These are phyloP conservation scores for Colistium nudipinnis DNA, from an alignment of 2,113 vertebrate species.

Conservation along the genomic window DNA sequence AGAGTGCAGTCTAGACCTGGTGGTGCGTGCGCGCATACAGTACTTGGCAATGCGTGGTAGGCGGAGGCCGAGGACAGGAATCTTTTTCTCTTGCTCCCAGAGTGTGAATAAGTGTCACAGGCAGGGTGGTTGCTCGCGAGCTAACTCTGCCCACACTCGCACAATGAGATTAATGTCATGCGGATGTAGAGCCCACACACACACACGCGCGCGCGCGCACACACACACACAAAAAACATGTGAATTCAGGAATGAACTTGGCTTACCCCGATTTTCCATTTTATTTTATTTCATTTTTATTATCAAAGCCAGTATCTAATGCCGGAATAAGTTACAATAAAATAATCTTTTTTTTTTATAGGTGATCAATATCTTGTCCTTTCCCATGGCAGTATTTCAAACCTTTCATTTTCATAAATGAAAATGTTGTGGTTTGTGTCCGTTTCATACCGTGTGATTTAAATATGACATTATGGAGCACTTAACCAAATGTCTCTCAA, in stretches of 20 bases:
- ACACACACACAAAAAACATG: background rate
- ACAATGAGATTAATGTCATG: constrained; percentile 4
- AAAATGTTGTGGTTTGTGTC: no score
- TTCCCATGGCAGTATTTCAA: no score
- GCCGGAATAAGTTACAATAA: no score
- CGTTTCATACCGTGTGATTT: no score
- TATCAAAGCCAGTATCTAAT: no score
- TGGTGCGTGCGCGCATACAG: background rate
- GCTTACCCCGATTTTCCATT: constrained; percentile 8
- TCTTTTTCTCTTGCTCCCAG: constrained; percentile 12
- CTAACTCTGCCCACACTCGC: constrained; percentile 1
- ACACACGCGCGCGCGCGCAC: background rate
- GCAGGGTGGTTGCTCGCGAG: background rate
- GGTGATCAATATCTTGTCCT: no score
- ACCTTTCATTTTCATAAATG: no score
- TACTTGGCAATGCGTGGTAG: background rate
- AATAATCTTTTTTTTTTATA: no score
- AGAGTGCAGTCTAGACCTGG: background rate
- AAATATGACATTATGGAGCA: constrained; percentile 1
- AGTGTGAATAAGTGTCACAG: constrained; percentile 21
- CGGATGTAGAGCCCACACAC: background rate
- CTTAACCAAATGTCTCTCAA: no score
- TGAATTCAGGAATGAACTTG: no score
- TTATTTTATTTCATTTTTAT: background rate
- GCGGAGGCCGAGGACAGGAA: constrained; percentile 8